These are phyloP conservation scores for Lamellibrachia satsuma DNA, from an alignment of 2,888 invertebrate genomes.

Conservation along the genomic window DNA sequence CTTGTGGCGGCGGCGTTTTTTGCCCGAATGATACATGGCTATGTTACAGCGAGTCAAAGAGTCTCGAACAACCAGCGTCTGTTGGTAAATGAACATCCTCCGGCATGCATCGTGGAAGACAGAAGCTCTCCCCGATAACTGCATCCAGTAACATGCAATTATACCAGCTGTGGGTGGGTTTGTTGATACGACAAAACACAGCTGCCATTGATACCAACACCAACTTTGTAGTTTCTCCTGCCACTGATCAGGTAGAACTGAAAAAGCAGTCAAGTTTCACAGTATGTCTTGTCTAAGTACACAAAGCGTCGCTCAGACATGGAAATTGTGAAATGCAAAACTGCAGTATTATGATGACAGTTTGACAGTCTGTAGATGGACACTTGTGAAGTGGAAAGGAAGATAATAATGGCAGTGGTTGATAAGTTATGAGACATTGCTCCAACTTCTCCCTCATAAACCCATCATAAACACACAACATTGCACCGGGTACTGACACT, in stretches of 20 bases:
- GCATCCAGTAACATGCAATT: conserved; percentile 6
- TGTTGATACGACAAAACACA: neutral
- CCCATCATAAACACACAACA: neutral
- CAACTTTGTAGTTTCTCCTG: neutral
- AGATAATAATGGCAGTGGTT: neutral
- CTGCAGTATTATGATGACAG: neutral
- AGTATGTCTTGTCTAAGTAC: neutral
- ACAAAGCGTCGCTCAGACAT: neutral
- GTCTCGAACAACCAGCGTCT: neutral
- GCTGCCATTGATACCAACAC: neutral
- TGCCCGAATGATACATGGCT: neutral
- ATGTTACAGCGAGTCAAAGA: neutral
- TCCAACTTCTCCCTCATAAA: neutral
- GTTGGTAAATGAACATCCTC: neutral
- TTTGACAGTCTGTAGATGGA: neutral
- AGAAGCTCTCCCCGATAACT: neutral
- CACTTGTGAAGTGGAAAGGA: neutral
- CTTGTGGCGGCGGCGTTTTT: neutral
- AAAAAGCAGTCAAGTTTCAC: neutral
- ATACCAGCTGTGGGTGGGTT: neutral
- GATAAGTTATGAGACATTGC: neutral
- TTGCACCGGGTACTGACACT: neutral
- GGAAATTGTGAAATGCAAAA: neutral
- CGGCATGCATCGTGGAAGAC: neutral
- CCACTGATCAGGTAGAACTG: neutral